phyloP scores from a whole-genome alignment of 2,113 vertebrate genomes.

The Actenoides hombroni region DNA sequence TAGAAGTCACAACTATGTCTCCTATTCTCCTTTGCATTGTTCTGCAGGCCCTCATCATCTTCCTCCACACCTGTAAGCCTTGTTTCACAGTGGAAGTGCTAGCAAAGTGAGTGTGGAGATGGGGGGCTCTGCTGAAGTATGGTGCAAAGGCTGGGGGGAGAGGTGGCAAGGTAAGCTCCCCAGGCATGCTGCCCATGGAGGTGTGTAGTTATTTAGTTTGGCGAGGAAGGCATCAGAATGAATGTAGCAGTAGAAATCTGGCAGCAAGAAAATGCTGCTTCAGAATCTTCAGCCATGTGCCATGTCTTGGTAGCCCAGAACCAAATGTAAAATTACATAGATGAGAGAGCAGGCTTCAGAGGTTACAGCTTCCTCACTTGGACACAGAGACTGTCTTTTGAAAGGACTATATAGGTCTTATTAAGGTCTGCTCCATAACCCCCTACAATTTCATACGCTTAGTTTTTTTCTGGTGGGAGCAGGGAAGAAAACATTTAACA shows the following conservation, averaged over 20 bases:
- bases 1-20: neutral
- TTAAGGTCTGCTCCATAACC: neutral
- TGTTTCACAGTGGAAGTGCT: neutral
- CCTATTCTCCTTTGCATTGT: accelerated
- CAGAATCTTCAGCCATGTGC: neutral
- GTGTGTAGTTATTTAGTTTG: neutral
- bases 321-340: neutral
- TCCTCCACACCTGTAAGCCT: neutral
- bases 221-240: accelerated
- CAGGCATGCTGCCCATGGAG: neutral
- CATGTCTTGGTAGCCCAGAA: neutral
- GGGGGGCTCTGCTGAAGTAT: neutral
- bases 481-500: neutral
- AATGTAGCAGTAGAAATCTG: neutral
- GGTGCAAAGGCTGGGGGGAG: neutral
- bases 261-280: neutral
- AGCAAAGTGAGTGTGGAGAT: neutral
- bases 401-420: neutral
- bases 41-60: neutral
- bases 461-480: neutral
- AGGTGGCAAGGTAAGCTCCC: neutral
- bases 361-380: neutral
- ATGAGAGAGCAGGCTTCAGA: neutral
- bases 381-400: neutral
- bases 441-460: neutral